Conservation (phyloP, 2,113 vertebrate species). For the Noctilio leporinus region DNA sequence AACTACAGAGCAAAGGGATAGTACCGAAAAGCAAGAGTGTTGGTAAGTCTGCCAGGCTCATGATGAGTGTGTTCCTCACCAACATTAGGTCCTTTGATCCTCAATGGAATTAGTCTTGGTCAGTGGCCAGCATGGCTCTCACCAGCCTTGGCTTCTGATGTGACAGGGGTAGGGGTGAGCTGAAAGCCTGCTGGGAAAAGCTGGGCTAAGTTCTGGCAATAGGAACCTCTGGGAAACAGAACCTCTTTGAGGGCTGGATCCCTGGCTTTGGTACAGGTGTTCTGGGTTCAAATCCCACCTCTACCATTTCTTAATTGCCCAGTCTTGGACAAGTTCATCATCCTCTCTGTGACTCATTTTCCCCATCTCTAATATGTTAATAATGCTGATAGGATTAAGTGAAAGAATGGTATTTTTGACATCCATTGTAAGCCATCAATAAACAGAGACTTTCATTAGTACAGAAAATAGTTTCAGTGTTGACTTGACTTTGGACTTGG, state of each 20-base stretch:
- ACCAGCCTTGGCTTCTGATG: neutral
- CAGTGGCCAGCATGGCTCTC: neutral
- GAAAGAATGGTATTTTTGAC: neutral
- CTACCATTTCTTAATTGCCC: neutral
- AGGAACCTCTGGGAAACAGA: rapidly evolving
- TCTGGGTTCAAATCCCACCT: neutral
- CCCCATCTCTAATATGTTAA: neutral
- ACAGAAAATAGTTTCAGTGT: neutral
- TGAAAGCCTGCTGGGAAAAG: neutral
- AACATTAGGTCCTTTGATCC: neutral
- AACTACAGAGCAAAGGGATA: rapidly evolving
- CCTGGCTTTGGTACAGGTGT: neutral
- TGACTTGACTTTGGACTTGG: neutral
- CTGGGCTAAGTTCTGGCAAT: neutral
- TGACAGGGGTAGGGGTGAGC: neutral
- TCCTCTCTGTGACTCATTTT: neutral
- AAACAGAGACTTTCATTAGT: neutral
- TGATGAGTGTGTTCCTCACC: neutral
- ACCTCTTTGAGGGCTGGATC: neutral
- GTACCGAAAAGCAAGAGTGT: neutral
- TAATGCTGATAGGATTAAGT: neutral
- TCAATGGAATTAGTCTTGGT: neutral
- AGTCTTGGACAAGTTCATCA: neutral
- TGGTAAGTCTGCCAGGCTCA: neutral
- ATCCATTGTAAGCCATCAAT: neutral